Conservation (phyloP, 1,140 invertebrate species). For the Drosophila melanogaster region Release_6_plus_ISO1_MT NT_037436.4:10173001-10173500, state of each 20-base stretch:
- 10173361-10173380: slow-evolving; percentile 70
- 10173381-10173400: slow-evolving; percentile 54
- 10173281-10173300: too few relatives aligned
- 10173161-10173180: too few relatives aligned
- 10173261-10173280: too few relatives aligned
- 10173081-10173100: too few relatives aligned
- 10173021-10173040: background rate
- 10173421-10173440: slow-evolving; percentile 23
- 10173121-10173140: too few relatives aligned
- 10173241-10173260: too few relatives aligned
- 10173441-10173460: slow-evolving; percentile 63
- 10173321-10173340: background rate
- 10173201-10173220: too few relatives aligned
- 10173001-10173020: too few relatives aligned
- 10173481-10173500: slow-evolving; percentile 31
- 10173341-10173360: slow-evolving; percentile 8
- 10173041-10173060: background rate
- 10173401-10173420: slow-evolving; percentile 13
- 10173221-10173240: too few relatives aligned
- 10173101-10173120: background rate
- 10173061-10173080: background rate
- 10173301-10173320: background rate
- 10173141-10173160: too few relatives aligned
- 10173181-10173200: too few relatives aligned
- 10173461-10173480: slow-evolving; percentile 71